Conservation (phyloP, 2,113 vertebrate species). For the Cettia cetti region DNA sequence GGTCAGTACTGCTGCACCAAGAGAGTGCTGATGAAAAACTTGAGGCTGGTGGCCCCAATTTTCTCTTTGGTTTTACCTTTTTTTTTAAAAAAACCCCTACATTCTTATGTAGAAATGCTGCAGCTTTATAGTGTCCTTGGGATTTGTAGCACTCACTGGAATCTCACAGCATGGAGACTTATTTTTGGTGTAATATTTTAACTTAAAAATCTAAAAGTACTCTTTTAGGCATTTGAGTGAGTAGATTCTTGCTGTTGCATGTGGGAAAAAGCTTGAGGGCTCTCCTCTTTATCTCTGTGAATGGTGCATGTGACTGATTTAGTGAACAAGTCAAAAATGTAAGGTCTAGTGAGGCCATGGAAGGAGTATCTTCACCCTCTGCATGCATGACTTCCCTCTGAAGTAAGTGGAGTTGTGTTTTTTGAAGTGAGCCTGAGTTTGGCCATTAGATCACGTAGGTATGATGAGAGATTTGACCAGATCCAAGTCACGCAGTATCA, state of each 20-base stretch:
- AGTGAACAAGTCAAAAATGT: neutral
- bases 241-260: neutral
- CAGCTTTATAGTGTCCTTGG: neutral
- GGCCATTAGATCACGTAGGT: neutral
- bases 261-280: neutral
- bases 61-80: neutral
- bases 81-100: neutral
- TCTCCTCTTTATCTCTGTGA: neutral
- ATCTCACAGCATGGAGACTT: neutral
- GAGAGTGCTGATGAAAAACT: neutral
- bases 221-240: neutral
- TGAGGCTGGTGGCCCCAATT: neutral
- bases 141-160: neutral
- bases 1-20: neutral
- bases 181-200: neutral
- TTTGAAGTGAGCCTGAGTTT: neutral
- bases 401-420: neutral
- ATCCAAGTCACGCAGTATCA: rapidly evolving
- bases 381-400: neutral
- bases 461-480: neutral
- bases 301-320: neutral
- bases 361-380: neutral
- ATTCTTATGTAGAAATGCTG: too few relatives aligned
- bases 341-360: neutral
- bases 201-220: neutral